These are phyloP conservation scores for Drosophila burlai DNA, from an alignment of 1,140 invertebrate genomes.

Conservation along the genomic window DNA sequence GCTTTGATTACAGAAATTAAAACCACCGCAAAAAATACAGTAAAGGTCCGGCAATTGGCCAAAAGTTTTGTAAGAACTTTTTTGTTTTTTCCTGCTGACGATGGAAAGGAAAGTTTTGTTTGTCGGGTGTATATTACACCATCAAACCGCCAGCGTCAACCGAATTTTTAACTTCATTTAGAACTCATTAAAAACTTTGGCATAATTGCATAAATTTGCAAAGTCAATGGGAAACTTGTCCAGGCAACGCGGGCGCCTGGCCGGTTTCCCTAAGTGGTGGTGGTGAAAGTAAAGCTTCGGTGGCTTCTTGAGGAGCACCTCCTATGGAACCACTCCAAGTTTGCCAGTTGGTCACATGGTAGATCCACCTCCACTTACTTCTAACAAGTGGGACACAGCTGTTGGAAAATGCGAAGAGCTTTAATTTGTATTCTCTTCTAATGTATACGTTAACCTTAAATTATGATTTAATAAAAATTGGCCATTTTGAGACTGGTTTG, in stretches of 20 bases:
- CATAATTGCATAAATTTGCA: conserved; percentile 83
- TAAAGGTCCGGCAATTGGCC: conserved; percentile 49
- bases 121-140: conserved; percentile 70
- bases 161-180: conserved; percentile 81
- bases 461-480: too few species aligned
- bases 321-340: conserved; percentile 11
- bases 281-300: background rate
- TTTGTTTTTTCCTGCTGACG: conserved; percentile 22
- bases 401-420: conserved; percentile 10
- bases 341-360: conserved; percentile 14
- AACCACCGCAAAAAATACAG: background rate
- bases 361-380: background rate
- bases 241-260: conserved; percentile 22
- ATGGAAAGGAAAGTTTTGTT: conserved; percentile 60
- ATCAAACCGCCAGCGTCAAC: conserved; percentile 70
- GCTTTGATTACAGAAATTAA: conserved; percentile 52
- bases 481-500: too few species aligned
- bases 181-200: conserved; percentile 82
- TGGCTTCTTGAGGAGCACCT: background rate
- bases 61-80: conserved; percentile 41
- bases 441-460: conserved; percentile 2
- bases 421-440: background rate
- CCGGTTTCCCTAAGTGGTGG: conserved; percentile 16
- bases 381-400: conserved; percentile 13
- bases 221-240: conserved; percentile 77